Base-by-base conservation (phyloP, 1,140 invertebrate genomes). In the Lamellibrachia luymesi region DNA sequence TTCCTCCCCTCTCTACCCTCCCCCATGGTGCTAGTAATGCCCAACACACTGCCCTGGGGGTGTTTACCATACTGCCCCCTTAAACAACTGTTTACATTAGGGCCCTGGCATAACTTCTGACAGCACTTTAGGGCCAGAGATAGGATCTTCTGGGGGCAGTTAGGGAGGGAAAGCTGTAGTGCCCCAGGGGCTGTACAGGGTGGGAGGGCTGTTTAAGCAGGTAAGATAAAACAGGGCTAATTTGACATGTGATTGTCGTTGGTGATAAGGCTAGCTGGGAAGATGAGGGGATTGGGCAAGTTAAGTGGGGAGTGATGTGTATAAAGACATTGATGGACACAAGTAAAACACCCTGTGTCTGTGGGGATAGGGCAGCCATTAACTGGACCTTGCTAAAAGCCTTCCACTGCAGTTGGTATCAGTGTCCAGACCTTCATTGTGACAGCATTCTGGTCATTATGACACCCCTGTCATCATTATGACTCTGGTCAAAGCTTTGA, bases 181-280 rank as follows among this genome's bases (percentile, higher is more conserved):
- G 64, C 64, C 64, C 64, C 6, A 56, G 52, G 52, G 51, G 51
- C 38, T 92, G 38, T 8, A 8, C 8, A 92, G 27, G 50, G 27
- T 91, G 90, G 90, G 90, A 51, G 90, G 90, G 90, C 13, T 13
- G 90, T 91, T 91, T 51, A 91, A n/a, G 27, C 50, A 25, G 90
- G 8, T 38, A 10, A 91, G 50, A 91, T 38, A 80, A 17, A 80
- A 80, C 64, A 80, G 64, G 64, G 25, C 64, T 80, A 50, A 51
- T 91, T 91, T 91, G 90, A 91, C 90, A 91, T 50, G 17, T 50
- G 90, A 51, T 91, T 49, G 90, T 91, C 64, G 0, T 2, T 4
- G 22, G 50, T 91, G 90, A 91, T 91, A 51, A 91, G 6, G 27
- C 38, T 91, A n/a, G 50, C 2, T 2, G 13, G 38, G 90, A n/a